Evolutionary conservation across 30 jellyfish, hydroid and myxozoan genomes (phyloP).

Genomic region (Aurelia aurita complex sp. Pacific): DNA sequence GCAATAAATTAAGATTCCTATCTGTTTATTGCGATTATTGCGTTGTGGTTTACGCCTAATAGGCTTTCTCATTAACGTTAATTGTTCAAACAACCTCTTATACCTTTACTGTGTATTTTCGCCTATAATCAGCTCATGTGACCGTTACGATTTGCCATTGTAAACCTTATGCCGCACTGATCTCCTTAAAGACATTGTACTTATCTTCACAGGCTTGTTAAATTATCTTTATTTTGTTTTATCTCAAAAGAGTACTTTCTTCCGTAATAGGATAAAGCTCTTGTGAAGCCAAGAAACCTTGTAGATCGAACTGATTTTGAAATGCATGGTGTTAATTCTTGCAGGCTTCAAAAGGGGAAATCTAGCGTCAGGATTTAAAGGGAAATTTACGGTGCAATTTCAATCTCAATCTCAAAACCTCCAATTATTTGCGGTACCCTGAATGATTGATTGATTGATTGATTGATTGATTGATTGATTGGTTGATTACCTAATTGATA

Average conservation of each 20-base stretch:
- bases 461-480: constrained; percentile 19
- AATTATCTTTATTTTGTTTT: neutral
- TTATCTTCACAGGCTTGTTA: neutral
- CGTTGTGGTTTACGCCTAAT: constrained; percentile 50
- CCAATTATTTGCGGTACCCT: too few species aligned
- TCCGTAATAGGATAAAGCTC: neutral
- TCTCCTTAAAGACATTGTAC: neutral
- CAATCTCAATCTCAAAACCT: too few species aligned
- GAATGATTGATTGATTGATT: neutral
- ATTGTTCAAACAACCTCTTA: neutral
- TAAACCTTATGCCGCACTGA: constrained; percentile 3
- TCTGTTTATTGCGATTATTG: constrained; percentile 30
- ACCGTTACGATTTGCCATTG: neutral
- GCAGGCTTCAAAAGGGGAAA: too few species aligned
- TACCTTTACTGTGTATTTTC: neutral
- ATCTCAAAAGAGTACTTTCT: constrained; percentile 1
- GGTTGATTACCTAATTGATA: neutral
- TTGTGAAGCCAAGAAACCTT: constrained; percentile 4
- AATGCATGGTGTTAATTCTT: neutral
- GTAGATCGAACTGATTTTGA: neutral
- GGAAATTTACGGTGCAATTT: too few species aligned
- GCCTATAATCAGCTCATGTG: constrained; percentile 4
- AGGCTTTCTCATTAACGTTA: constrained; percentile 7
- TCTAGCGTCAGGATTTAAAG: too few species aligned
- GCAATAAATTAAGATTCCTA: constrained; percentile 46